Base-by-base conservation (phyloP, 2,797 vertebrate genomes). In the Lerista edwardsae region DNA sequence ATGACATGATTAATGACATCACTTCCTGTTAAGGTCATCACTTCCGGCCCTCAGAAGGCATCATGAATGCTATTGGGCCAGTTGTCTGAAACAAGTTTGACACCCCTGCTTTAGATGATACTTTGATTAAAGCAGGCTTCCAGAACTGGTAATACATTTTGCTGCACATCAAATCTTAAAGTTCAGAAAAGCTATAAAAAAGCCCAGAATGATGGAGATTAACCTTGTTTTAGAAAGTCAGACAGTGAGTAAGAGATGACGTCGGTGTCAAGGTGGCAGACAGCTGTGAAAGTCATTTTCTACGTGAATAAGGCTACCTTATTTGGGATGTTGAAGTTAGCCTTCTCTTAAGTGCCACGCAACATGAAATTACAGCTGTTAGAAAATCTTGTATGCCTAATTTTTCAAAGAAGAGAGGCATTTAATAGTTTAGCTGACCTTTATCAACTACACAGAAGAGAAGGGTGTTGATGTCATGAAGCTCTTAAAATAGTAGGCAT, bases 321-420 rank as follows among this genome's bases (percentile, higher is more conserved):
- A 27, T 72, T 82, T 77, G 44, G 74, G 39, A 77, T 65, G 27
- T 88, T 80, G 78, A 65, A 75, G 19, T 31, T 75, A 51, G 0
- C 0, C 27, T 44, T 64, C 29, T 72, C 25, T 61, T 47, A 62
- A 17, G 6, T 57, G 6, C 41, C 0, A 0, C 0, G 0, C 39
- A 87, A 29, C 85, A 84, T 86, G n/a, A 47, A 85, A 87, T 81
- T 85, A 85, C 64, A 85, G 61, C 64, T 88, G 59, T 84, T 2
- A 76, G 77, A 87, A 86, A 17, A 80, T 88, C 72, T 81, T 31
- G 51, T 21, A 84, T 55, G 21, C 21, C 34, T 86, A 82, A 34
- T 86, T 92, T 77, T 91, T 47, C 69, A 77, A 77, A 77, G 29
- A 34, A 61, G 10, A 47, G 51, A 14, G 67, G 61, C 77, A 47